phyloP scores from a whole-genome alignment of 2,888 invertebrate genomes.

The Netelia fuscicornis region DNA sequence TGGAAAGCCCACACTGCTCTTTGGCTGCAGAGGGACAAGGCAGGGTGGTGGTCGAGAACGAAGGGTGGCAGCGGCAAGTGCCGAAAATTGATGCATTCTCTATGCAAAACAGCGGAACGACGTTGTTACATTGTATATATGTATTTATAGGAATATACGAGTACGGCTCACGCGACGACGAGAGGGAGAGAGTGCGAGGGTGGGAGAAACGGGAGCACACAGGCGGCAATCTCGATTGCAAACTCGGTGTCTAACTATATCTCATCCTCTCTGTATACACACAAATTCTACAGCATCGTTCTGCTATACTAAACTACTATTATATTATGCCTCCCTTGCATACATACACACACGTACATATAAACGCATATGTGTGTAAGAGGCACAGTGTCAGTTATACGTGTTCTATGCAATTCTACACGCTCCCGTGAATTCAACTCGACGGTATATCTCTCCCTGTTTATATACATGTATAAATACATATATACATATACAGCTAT shows the following conservation, averaged over 20 bases:
- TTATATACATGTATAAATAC: not conserved
- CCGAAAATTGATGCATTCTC: conserved; percentile 83
- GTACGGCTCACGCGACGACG: conserved; percentile 48
- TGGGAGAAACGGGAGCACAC: conserved; percentile 13
- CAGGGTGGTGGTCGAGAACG: conserved; percentile 28
- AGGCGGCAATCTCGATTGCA: conserved; percentile 45
- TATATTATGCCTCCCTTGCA: conserved; percentile 18
- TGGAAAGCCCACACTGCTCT: conserved; percentile 39
- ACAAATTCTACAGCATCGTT: conserved; percentile 53
- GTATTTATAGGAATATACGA: not conserved
- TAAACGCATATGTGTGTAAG: conserved; percentile 5
- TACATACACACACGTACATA: not conserved
- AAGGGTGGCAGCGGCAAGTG: conserved; percentile 74
- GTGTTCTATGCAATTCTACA: conserved; percentile 61
- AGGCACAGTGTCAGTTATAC: conserved; percentile 38
- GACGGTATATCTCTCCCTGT: conserved; percentile 6
- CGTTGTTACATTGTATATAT: conserved; percentile 44
- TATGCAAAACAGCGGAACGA: conserved; percentile 82
- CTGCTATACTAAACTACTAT: conserved; percentile 28
- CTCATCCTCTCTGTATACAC: conserved; percentile 11
- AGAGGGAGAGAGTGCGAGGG: conserved; percentile 24
- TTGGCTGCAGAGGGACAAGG: conserved; percentile 44
- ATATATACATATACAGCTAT: not conserved
- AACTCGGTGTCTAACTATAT: conserved; percentile 18
- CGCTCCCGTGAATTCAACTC: conserved; percentile 63